Base-by-base conservation (phyloP, 2,888 invertebrate species). In the Andrena marginata region DNA sequence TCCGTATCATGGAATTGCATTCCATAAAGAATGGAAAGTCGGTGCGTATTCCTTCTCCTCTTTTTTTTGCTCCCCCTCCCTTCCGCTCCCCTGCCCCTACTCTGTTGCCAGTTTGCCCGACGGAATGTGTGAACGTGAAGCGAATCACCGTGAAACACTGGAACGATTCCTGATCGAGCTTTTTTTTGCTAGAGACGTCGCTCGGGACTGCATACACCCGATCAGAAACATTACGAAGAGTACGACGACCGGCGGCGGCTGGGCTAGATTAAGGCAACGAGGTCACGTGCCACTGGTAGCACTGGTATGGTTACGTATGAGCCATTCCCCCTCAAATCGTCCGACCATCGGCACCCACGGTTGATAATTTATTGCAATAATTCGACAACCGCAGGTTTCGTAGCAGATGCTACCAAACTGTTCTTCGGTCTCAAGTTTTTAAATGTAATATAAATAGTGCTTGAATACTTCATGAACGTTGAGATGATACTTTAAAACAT, bases 231-330 rank as follows among this genome's bases (percentile, higher is more conserved):
- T 85, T 69, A 69, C 70, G 65, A 78, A 13, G 77, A 87, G 82
- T 76, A 85, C 85, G 81, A 88, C 80, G 87, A 85, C 80, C 79
- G 79, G 68, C 79, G 79, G 68, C 80, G 67, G 64, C 76, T 72
- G 72, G 82, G 87, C 89, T 92, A 91, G 91, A 93, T 93, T 92
- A 93, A 93, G 93, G 92, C 91, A 93, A 93, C 87, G 91, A 88
- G 93, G 93, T 93, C 93, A 90, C 89, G 84, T 88, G 87, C 87
- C 83, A 79, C 48, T 75, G 69, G 65, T 78, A 68, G 59, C 82
- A 48, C 72, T 63, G 74, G 73, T 81, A 77, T 80, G 74, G 79
- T 87, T 85, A 73, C 81, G 77, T 76, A 76, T 59, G 76, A 62
- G 48, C 70, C 64, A 42, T 70, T 79, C 70, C 63, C 16, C 59